Evolutionary conservation across 64 coral and sea anemone species (phyloP).

Genomic region (Actinia equina): DNA sequence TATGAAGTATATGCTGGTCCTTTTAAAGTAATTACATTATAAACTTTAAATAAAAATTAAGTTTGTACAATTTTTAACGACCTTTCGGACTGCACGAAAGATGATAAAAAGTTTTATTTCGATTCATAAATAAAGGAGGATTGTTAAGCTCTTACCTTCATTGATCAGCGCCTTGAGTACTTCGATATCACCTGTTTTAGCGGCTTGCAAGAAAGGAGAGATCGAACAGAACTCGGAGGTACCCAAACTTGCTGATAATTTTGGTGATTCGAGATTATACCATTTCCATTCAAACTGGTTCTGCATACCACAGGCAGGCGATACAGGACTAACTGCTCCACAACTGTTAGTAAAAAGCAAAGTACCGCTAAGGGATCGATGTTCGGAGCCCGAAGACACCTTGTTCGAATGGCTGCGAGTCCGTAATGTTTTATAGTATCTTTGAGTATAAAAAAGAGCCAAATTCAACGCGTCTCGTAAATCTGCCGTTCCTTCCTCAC

Average conservation of each 20-base stretch:
- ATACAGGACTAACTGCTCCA: conserved; percentile 72
- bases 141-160: conserved; percentile 47
- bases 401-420: conserved; percentile 51
- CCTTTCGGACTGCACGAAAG: neutral
- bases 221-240: conserved; percentile 82
- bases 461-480: conserved; percentile 84
- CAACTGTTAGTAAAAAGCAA: conserved; percentile 63
- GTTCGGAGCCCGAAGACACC: conserved; percentile 36
- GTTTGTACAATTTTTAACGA: neutral
- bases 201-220: conserved; percentile 50
- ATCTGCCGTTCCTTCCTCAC: conserved; percentile 74
- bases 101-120: neutral
- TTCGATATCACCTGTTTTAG: conserved; percentile 69
- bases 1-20: neutral
- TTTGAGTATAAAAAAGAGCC: conserved; percentile 75
- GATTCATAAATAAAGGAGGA: neutral
- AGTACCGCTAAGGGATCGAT: conserved; percentile 59
- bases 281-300: conserved; percentile 92
- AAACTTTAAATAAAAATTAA: neutral
- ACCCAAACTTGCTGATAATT: conserved; percentile 71
- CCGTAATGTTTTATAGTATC: conserved; percentile 86
- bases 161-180: conserved; percentile 49
- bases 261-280: conserved; percentile 85
- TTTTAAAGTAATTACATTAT: neutral
- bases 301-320: conserved; percentile 69